These are phyloP conservation scores for Daktulosphaira vitifoliae DNA, from an alignment of 1,140 invertebrate species.

Conservation along the genomic window DNA sequence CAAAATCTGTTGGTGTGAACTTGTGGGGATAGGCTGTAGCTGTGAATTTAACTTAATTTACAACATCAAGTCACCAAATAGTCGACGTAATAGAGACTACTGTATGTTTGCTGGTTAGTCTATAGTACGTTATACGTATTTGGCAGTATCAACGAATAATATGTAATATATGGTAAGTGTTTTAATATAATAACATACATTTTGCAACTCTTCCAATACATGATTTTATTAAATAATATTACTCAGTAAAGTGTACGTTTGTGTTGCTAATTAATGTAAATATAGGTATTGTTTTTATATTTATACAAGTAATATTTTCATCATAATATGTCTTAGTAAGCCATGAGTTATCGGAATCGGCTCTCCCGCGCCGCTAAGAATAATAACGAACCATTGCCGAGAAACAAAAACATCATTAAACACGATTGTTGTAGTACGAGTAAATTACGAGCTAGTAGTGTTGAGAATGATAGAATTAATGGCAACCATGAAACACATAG, in stretches of 20 bases:
- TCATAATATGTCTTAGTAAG: constrained; percentile 13
- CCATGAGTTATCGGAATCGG: constrained; percentile 32
- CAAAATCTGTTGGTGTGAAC: constrained; percentile 1
- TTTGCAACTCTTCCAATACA: no score
- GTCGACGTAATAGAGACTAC: constrained; percentile 25
- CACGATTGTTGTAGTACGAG: constrained; percentile 16
- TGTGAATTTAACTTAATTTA: constrained; percentile 29
- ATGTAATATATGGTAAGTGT: constrained; percentile 18
- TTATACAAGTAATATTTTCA: background rate
- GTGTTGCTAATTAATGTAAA: background rate
- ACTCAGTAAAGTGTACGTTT: background rate
- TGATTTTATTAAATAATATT: no score
- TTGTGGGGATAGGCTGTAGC: constrained; percentile 30
- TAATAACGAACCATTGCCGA: constrained; percentile 11
- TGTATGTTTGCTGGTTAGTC: constrained; percentile 8
- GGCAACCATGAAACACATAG: constrained; percentile 23
- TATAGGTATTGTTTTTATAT: background rate
- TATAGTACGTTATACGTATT: constrained; percentile 21
- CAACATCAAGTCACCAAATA: constrained; percentile 24
- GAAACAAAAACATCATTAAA: constrained; percentile 1
- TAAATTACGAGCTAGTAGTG: constrained; percentile 21
- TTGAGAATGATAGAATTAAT: constrained; percentile 23
- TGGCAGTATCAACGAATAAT: constrained; percentile 12
- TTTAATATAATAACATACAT: no score
- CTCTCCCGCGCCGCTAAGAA: constrained; percentile 21